Base-by-base conservation (phyloP, 2,113 vertebrate genomes). In the Caranx ignobilis region DNA sequence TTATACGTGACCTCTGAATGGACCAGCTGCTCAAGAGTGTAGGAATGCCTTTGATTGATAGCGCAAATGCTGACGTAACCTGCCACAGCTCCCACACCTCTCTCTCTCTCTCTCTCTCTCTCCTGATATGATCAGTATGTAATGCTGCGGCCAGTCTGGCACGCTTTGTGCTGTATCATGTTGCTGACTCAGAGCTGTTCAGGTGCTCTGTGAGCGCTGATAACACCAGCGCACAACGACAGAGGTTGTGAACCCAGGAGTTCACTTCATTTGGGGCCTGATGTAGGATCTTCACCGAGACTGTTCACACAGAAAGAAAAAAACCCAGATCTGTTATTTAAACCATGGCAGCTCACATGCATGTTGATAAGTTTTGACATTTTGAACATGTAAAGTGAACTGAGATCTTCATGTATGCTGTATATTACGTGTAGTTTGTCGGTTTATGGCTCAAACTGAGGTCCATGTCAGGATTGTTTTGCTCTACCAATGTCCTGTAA, bases 11-110 rank as follows among this genome's bases (percentile, higher is more conserved):
- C 92, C 91, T 87, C 91, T 89, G 89, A 88, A 88, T 87, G 87
- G 85, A 82, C 87, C 90, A 90, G 87, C 91, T 87, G 86, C 86
- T 86, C 13, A 1, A 79, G 43, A 81, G 88, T 82, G 83, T 65
- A 88, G 88, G 91, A 91, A 93, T 93, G 87, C 82, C 77, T n/a
- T 77, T 90, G 89, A 94, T 85, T 91, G 91, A 94, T 92, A 82
- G 80, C 68, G 60, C 85, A 59, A 63, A 74, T 72, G 87, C 82
- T 94, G 91, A 92, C 83, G 87, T 90, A 89, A 74, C 80, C 50
- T 54, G 16, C 76, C 73, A 71, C 81, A 76, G 72, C 87, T 89
- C 75, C 77, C 77, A 81, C 82, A 71, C 86, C 82, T 82, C 78
- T 71, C 83, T 81, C 62, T 48, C 72, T 55, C 55, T 69, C 48